Base-by-base conservation (phyloP, 2,113 vertebrate species). In the Chelonoidis abingdonii region DNA sequence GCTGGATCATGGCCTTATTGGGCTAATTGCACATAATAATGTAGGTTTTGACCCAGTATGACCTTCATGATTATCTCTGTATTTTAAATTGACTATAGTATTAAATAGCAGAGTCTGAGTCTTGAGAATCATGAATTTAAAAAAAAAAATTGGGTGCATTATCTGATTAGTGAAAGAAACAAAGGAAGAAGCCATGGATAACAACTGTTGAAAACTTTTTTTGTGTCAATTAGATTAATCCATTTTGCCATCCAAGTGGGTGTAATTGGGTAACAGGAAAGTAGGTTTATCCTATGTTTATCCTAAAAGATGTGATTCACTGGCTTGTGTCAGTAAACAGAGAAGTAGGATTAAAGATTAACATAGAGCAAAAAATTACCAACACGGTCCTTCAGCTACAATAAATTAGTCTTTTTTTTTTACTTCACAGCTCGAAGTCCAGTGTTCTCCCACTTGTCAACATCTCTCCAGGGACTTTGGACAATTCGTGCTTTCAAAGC, bases 401-500 rank as follows among this genome's bases (percentile, higher is more conserved):
- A 85, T 93, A 89, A 92, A 83, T 84, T 94, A 84, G 49, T 91
- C 88, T 89, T 89, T 80, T 81, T 80, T 81, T 41, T 97, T 94
- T 92, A 75, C 85, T 85, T 97, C 97, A 8, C 91, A 99, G 99
- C 99, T 87, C 98, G 99, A 94, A 99, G 99, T 97, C 99, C 99
- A 0, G 99, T 99, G 2, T 99, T 99, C 96, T 99, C 99, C 97
- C 99, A 99, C 96, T 97, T 99, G 29, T 99, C 99, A 0, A 99
- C 99, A 16, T 99, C 99, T 62, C 99, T 99, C 57, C 99, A 99
- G 98, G 99, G 99, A 53, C 98, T 99, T 94, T 99, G 99, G 98
- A 99, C 99, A 91, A 99, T 99, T 94, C 99, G 99, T 87, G 99
- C 99, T 8, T 99, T 99, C 94, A 99, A 96, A 97, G 98, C 98